Base-by-base conservation (phyloP, 2,888 invertebrate genomes). In the Nymphalis c-album region DNA sequence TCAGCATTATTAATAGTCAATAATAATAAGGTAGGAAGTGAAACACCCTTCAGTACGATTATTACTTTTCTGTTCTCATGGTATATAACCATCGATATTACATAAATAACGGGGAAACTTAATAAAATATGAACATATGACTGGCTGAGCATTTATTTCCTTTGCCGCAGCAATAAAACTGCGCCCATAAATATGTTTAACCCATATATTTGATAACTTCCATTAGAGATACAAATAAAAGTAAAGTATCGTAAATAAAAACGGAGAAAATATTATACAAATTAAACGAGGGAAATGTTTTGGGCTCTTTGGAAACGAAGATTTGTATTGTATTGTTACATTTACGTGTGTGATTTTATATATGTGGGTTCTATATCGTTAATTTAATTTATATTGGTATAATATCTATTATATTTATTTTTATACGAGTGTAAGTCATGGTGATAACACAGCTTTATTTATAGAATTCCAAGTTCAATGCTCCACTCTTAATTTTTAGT, bases 181-280 rank as follows among this genome's bases (percentile, higher is more conserved):
- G 71, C 48, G 71, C 68, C 64, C 74, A 74, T 75, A 74, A 74
- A 73, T 74, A 71, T 73, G 64, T 74, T 74, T 73, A 69, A 65
- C 69, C 69, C 63, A 69, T 68, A 71, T 68, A 68, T 73, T 69
- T 72, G 69, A 71, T 70, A 68, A 68, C 73, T 70, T 74, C 68
- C 72, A 68, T 74, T 73, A 73, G 66, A 71, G 61, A 67, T 60
- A 69, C 57, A 69, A 69, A 69, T 67, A 67, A 69, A 70, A 64
- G 62, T 69, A 69, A 71, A 64, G 67, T 69, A 60, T 51, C 64
- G 51, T 64, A 60, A 65, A 65, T 55, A 65, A 20, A 51, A 65
- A 64, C 51, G 26, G 51, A 51, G 51, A 51, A 51, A 51, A 51
- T 51, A 51, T 51, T 51, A 51, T 51, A 51, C 51, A 51, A 51